phyloP scores from a whole-genome alignment of 1,140 invertebrate genomes.

The Schmidtea mediterranea region DNA sequence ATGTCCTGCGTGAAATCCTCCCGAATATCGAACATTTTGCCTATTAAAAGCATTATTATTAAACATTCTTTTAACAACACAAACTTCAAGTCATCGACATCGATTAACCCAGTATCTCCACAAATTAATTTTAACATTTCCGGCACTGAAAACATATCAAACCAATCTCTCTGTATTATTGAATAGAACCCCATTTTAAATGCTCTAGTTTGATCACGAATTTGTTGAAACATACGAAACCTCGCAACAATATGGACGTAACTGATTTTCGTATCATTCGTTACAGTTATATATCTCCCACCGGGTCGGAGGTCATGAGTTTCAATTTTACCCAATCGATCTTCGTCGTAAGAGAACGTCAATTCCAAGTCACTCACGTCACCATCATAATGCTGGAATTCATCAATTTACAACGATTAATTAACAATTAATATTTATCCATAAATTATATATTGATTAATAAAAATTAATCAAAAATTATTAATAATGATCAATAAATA shows the following conservation, averaged over 20 bases:
- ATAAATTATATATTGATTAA: too few relatives aligned
- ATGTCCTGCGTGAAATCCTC: slow-evolving; percentile 93
- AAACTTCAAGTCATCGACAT: slow-evolving; percentile 53
- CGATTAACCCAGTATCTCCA: slow-evolving; percentile 34
- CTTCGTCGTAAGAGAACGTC: slow-evolving; percentile 85
- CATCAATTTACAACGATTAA: slow-evolving; percentile 8
- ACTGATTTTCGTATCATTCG: slow-evolving; percentile 87
- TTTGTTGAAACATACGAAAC: slow-evolving; percentile 74
- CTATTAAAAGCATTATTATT: slow-evolving; percentile 14
- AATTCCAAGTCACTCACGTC: slow-evolving; percentile 71
- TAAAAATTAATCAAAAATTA: too few relatives aligned
- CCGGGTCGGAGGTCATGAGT: slow-evolving; percentile 49
- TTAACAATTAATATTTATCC: slow-evolving; percentile 6
- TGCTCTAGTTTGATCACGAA: slow-evolving; percentile 71
- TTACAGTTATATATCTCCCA: slow-evolving; percentile 64
- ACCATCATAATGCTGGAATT: slow-evolving; percentile 61
- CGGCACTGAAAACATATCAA: slow-evolving; percentile 74
- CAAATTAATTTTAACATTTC: slow-evolving; percentile 43
- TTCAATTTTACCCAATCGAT: slow-evolving; percentile 46
- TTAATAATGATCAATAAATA: too few relatives aligned
- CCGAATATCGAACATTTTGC: slow-evolving; percentile 66
- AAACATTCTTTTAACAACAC: background rate
- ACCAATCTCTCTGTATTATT: slow-evolving; percentile 76
- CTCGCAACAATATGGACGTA: slow-evolving; percentile 96
- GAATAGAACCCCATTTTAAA: slow-evolving; percentile 84